Evolutionary conservation across 2,888 invertebrate genomes (phyloP), one percentile per base, ranked within the genome.

Genomic region (Arenicola marina): DNA sequence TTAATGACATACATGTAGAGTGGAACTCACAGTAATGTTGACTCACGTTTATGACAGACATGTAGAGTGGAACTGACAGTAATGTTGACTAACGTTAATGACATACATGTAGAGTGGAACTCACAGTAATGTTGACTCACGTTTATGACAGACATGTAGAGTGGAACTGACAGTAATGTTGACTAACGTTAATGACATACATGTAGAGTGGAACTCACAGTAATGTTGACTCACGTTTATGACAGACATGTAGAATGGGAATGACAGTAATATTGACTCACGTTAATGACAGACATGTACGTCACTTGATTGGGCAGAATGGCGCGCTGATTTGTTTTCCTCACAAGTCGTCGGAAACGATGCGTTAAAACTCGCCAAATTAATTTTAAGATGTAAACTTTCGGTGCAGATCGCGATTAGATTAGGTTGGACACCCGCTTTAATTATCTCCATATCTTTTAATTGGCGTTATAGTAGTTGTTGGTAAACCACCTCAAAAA

Each of bases 71-170:
- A n/a, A 38, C 38, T 18, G 18, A 38, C 11, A 38, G 38, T n/a
- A n/a, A 38, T 18, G 38, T 38, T 11, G 11, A 48, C 60, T 59
- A 21, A 63, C 63, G 24, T 43, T 33, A 24, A 64, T 43, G 24
- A 64, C 53, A 28, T 48, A 29, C 2, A 65, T 21, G 43, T 65
- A 65, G 58, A 53, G 63, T 7, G 61, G n/a, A n/a, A 38, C 38
- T 18, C 11, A 38, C 11, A 38, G 38, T n/a, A n/a, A 38, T 18
- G 38, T 38, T 11, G 11, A 48, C 60, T 59, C 21, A 63, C 63
- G 24, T 43, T 33, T n/a, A 64, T 43, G 24, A 64, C 53, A 28
- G 56, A 29, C 2, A 65, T 21, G 43, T 65, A 65, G 58, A 53
- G 63, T 7, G n/a, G n/a, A n/a, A 38, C 38, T 18, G 18, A 38